phyloP scores from a whole-genome alignment of 2,113 vertebrate species.

The Apodemus sylvaticus region DNA sequence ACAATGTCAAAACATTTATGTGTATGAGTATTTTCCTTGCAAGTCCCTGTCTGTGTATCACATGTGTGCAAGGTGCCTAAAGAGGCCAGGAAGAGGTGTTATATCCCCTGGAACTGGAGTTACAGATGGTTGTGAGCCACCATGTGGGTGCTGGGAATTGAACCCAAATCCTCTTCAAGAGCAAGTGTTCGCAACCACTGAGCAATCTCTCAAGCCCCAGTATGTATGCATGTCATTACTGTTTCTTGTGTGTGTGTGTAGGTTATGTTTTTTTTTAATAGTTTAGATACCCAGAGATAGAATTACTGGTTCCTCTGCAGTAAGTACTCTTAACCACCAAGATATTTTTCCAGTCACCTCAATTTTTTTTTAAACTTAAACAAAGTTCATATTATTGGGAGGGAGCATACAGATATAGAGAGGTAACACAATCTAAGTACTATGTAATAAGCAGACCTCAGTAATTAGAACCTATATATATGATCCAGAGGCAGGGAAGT shows the following conservation, averaged over 20 bases:
- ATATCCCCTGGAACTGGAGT: background rate
- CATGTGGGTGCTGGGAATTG: background rate
- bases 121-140: background rate
- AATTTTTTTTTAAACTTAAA: background rate
- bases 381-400: background rate
- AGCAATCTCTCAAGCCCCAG: background rate
- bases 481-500: background rate
- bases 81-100: background rate
- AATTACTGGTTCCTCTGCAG: background rate
- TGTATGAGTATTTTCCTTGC: background rate
- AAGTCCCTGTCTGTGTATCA: background rate
- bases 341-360: background rate
- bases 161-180: background rate
- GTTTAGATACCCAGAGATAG: background rate
- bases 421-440: background rate
- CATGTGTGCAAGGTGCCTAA: background rate
- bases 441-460: background rate
- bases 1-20: background rate
- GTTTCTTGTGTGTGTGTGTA: background rate
- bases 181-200: background rate
- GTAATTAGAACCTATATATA: background rate
- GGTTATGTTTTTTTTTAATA: background rate
- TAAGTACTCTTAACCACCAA: background rate
- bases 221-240: too few species aligned
- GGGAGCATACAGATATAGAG: background rate